Percentiles rank a stretch among this genome's conserved stretches.
These are phyloP conservation scores for Leptoclinus maculatus DNA, from an alignment of 2,797 vertebrate species.

Conservation along the genomic window DNA sequence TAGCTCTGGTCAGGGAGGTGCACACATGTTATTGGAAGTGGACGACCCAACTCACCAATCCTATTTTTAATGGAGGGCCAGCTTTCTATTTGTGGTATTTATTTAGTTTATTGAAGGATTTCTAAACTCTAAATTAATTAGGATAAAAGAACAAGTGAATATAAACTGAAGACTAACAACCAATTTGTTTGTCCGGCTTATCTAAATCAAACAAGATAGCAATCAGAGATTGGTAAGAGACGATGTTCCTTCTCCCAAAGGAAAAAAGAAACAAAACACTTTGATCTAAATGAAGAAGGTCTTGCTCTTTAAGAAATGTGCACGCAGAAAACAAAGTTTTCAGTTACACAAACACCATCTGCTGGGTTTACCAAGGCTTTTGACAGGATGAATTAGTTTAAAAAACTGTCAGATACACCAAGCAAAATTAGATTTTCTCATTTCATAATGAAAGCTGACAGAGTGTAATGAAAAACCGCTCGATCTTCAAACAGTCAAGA, in stretches of 20 bases:
- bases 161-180: constrained; percentile 21
- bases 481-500: constrained; percentile 70
- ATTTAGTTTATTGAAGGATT: background rate
- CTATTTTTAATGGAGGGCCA: constrained; percentile 50
- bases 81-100: constrained; percentile 17
- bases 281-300: constrained; percentile 44
- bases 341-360: constrained; percentile 84
- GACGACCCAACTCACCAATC: constrained; percentile 35
- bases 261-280: constrained; percentile 32
- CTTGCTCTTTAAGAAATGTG: constrained; percentile 55
- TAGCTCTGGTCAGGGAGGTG: constrained; percentile 40
- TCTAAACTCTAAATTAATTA: constrained; percentile 20
- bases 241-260: constrained; percentile 1
- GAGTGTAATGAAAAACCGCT: constrained; percentile 80
- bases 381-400: constrained; percentile 83
- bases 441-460: constrained; percentile 82
- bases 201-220: constrained; percentile 31
- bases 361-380: constrained; percentile 73
- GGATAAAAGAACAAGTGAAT: constrained; percentile 6
- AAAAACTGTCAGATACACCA: constrained; percentile 81
- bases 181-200: constrained; percentile 32
- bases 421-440: constrained; percentile 80
- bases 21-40: constrained; percentile 35
- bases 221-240: constrained; percentile 22
- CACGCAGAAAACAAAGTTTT: constrained; percentile 68